Base-by-base conservation (phyloP, 1,140 invertebrate species). In the Conus ventricosus region DNA sequence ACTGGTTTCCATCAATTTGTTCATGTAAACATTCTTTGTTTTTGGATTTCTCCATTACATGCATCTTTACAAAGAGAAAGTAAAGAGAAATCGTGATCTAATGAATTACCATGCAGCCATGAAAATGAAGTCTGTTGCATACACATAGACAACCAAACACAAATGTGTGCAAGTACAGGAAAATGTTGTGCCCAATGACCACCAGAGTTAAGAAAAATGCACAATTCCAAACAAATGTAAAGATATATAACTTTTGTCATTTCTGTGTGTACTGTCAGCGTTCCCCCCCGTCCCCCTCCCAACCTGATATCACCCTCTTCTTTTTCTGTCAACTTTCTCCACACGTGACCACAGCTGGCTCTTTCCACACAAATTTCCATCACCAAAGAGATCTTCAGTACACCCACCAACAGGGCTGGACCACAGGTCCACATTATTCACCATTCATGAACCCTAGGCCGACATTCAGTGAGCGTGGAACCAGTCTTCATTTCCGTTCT, bases 101-200 rank as follows among this genome's bases (percentile, higher is more conserved):
- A 71, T 71, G 67, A n/a, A 71, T 20, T 20, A 7, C 67, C 20
- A 71, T 63, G 20, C 67, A 23, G 23, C 20, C 67, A 71, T 71
- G 67, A 71, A 71, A 71, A 71, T 71, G 67, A n/a, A 20, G 6
- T 17, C 15, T n/a, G 67, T 71, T 71, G 67, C 67, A 71, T 71
- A 71, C 67, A 71, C 20, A 20, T 23, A 20, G 20, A 71, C 67
- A 71, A 71, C 67, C 67, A 71, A n/a, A 71, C 15, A 71, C 20
- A 71, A 71, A 71, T 71, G 67, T 71, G 67, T 71, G 67, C 67
- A 71, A 71, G 4, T 71, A 71, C 67, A 71, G 11, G 23, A 71
- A 71, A 71, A 71, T n/a, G 23, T 71, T 71, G 67, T 71, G 67
- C 67, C 67, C 67, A 71, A 71, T 71, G 67, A 71, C 67, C 67